A percentile compares a stretch with the other conserved stretches of the same genome.
These are phyloP conservation scores for Unio pictorum DNA, from an alignment of 2,888 invertebrate genomes.

Conservation along the genomic window DNA sequence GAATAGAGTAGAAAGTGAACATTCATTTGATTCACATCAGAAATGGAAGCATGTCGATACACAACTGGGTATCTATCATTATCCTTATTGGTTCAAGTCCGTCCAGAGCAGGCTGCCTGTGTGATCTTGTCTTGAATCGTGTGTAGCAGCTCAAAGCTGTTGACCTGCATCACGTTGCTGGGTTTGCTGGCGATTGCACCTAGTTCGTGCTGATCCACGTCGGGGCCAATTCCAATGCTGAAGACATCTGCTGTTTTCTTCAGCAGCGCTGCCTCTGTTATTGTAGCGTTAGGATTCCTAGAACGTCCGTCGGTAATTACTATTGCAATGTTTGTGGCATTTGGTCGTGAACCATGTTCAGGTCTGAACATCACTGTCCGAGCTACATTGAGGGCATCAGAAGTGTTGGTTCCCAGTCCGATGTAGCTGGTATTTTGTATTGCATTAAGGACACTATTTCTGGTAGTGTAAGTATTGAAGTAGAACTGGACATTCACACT, in stretches of 20 bases:
- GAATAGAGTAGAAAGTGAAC: too few relatives aligned
- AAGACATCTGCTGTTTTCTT: conserved; percentile 27
- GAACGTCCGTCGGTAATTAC: conserved; percentile 51
- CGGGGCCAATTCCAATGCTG: conserved; percentile 37
- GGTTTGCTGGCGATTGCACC: conserved; percentile 27
- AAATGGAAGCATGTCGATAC: too few relatives aligned
- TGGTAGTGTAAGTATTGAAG: conserved; percentile 32
- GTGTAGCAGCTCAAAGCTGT: conserved; percentile 32
- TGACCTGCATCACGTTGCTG: conserved; percentile 20
- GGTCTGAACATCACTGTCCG: conserved; percentile 22
- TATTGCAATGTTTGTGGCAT: conserved; percentile 43
- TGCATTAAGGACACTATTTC: conserved; percentile 27
- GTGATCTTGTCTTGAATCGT: conserved; percentile 30
- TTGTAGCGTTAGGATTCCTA: conserved; percentile 25
- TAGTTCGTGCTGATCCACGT: conserved; percentile 28
- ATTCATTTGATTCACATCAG: too few relatives aligned
- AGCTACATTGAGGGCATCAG: conserved; percentile 32
- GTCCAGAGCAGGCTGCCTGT: conserved; percentile 24
- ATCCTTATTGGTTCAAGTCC: too few relatives aligned
- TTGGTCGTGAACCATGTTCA: conserved; percentile 24
- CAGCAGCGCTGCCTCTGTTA: conserved; percentile 22
- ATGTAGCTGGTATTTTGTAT: conserved; percentile 36
- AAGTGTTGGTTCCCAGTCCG: conserved; percentile 44
- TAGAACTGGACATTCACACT: conserved; percentile 34
- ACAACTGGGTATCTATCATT: too few relatives aligned